Percentiles rank a stretch among this genome's conserved stretches.
phyloP scores from a whole-genome alignment of 2,797 vertebrate species.

The Babyrousa celebensis region DNA sequence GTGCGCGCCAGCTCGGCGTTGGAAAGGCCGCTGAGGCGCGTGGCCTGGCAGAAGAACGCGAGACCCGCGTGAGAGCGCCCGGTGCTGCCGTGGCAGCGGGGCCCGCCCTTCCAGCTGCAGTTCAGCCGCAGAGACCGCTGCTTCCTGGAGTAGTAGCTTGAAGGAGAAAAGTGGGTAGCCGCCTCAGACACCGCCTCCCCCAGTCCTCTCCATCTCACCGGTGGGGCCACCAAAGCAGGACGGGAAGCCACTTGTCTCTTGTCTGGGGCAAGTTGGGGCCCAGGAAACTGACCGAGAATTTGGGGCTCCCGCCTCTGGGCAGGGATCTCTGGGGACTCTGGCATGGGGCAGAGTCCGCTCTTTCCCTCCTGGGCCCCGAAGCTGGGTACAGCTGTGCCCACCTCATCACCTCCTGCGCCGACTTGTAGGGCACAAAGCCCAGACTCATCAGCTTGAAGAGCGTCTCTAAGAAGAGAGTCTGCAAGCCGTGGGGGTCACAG shows the following conservation, averaged over 20 bases:
- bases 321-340: background rate
- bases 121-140: slow-evolving; percentile 50
- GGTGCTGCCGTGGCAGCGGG: background rate
- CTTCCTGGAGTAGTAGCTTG: slow-evolving; percentile 72
- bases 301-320: background rate
- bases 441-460: slow-evolving; percentile 73
- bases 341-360: background rate
- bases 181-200: background rate
- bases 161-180: background rate
- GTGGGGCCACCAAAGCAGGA: background rate
- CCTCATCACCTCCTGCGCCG: slow-evolving; percentile 68
- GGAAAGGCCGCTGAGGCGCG: slow-evolving; percentile 59
- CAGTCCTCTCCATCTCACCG: background rate
- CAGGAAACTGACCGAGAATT: background rate
- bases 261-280: background rate
- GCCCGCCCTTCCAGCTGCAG: background rate
- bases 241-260: slow-evolving; percentile 4
- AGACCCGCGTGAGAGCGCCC: background rate
- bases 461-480: slow-evolving; percentile 75
- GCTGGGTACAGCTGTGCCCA: background rate
- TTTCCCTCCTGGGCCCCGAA: background rate
- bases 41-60: slow-evolving; percentile 75
- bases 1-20: slow-evolving; percentile 25
- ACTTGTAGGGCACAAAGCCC: slow-evolving; percentile 63
- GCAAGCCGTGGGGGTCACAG: slow-evolving; percentile 47